A percentile compares a stretch with the other conserved stretches of the same genome.
phyloP scores from a whole-genome alignment of 2,888 invertebrate genomes.

The Ennomos fuscantarius region DNA sequence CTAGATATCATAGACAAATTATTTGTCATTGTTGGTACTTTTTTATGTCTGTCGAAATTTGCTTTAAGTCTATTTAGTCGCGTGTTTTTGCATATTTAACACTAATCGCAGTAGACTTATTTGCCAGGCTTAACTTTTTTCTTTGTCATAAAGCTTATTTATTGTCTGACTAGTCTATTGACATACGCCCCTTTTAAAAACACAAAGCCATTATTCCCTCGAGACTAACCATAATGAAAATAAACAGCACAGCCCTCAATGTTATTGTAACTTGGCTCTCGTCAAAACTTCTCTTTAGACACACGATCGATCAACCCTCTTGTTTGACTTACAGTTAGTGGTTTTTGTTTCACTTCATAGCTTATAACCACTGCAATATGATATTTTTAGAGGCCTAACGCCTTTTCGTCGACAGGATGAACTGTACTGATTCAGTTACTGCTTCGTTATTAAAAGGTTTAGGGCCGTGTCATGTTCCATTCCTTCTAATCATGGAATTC shows the following conservation, averaged over 20 bases:
- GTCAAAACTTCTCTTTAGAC: constrained; percentile 27
- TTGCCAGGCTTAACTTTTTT: neutral
- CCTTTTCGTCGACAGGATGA: neutral
- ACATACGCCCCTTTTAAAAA: constrained; percentile 17
- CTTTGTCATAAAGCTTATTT: neutral
- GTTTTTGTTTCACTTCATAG: constrained; percentile 29
- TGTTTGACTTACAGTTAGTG: constrained; percentile 31
- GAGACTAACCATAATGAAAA: constrained; percentile 30
- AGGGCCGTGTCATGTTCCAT: neutral
- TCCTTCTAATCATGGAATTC: neutral
- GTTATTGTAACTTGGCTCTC: constrained; percentile 33
- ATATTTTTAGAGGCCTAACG: constrained; percentile 22
- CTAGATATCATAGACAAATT: too few relatives aligned
- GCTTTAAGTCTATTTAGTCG: too few relatives aligned
- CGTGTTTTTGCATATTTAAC: too few relatives aligned
- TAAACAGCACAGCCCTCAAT: constrained; percentile 32
- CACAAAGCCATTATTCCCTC: constrained; percentile 17
- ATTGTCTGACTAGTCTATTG: constrained; percentile 6
- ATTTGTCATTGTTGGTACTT: too few relatives aligned
- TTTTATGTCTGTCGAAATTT: too few relatives aligned
- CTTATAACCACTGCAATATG: constrained; percentile 16
- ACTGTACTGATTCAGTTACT: too few relatives aligned
- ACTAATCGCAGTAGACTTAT: too few relatives aligned
- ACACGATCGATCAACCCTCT: constrained; percentile 29
- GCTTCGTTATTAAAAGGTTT: too few relatives aligned